Evolutionary conservation across 2,888 invertebrate species (phyloP).

Genomic region (Nineta flava): DNA sequence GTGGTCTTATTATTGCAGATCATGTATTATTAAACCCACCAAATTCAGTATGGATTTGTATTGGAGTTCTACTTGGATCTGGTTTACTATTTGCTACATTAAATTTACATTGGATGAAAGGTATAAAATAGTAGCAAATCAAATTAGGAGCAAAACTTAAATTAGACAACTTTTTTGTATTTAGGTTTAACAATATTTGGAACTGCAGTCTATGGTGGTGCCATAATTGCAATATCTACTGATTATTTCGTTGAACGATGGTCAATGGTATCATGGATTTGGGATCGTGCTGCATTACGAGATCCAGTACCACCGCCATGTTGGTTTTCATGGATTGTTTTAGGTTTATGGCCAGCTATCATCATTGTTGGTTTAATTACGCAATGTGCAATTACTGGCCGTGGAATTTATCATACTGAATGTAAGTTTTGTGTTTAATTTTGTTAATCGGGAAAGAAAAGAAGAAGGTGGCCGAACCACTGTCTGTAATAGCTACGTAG

Average conservation of each 20-base stretch:
- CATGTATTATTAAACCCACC: conserved; percentile 39
- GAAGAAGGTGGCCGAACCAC: not conserved
- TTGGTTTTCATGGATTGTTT: conserved; percentile 56
- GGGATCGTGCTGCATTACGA: conserved; percentile 46
- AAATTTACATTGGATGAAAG: conserved; percentile 61
- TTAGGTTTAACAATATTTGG: conserved; percentile 48
- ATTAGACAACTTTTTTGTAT: conserved; percentile 23
- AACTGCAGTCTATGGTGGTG: conserved; percentile 61
- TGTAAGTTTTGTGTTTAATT: conserved; percentile 22
- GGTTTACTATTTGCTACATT: conserved; percentile 54
- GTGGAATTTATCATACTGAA: conserved; percentile 45
- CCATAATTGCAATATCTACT: conserved; percentile 48
- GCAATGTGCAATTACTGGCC: conserved; percentile 53
- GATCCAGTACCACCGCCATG: conserved; percentile 41
- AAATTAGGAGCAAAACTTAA: not conserved
- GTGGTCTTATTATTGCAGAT: conserved; percentile 39
- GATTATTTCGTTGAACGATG: conserved; percentile 63
- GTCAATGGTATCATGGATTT: conserved; percentile 53
- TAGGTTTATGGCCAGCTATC: conserved; percentile 57
- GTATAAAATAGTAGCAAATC: conserved; percentile 20
- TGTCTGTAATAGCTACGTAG: not conserved
- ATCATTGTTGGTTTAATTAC: conserved; percentile 48
- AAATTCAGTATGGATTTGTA: conserved; percentile 50
- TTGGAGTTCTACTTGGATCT: conserved; percentile 46
- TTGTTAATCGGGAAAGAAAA: not conserved